Evolutionary conservation across 35 echinoderm and acorn worm species (phyloP).

Genomic region (Patiria miniata): DNA sequence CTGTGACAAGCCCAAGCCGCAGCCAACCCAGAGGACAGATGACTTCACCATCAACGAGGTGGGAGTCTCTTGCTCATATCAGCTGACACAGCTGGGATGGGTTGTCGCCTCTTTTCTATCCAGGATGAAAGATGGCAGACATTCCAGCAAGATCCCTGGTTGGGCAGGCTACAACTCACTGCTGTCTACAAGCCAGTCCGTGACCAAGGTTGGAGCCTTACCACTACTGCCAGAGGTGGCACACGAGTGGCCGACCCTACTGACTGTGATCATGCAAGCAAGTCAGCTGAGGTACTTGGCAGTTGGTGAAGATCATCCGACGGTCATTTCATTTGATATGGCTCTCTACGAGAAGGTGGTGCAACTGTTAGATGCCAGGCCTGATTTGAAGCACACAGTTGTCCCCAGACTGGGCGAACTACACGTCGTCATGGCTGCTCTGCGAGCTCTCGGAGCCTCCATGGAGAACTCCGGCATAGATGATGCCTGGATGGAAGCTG

Average conservation of each 20-base stretch:
- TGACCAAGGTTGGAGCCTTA: background rate
- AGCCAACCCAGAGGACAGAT: background rate
- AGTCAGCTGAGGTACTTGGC: slow-evolving; percentile 36
- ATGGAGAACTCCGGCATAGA: slow-evolving; percentile 72
- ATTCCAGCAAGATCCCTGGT: no score
- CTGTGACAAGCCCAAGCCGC: slow-evolving; percentile 33
- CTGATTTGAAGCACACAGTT: background rate
- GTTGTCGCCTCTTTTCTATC: no score
- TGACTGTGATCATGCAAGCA: slow-evolving; percentile 25
- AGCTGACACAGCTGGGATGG: no score
- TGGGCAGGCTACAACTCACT: background rate
- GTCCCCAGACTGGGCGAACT: slow-evolving; percentile 28
- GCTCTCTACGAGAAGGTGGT: no score
- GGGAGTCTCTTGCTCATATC: no score
- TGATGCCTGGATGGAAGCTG: no score
- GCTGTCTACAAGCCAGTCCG: background rate
- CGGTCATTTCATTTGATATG: background rate
- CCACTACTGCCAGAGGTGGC: background rate
- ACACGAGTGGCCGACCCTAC: background rate
- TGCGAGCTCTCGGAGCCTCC: slow-evolving; percentile 41
- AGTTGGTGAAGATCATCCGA: background rate
- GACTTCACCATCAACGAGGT: background rate
- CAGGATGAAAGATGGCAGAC: no score
- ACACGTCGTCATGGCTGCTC: slow-evolving; percentile 47
- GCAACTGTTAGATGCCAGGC: slow-evolving; percentile 20